These are phyloP conservation scores for Leptinotarsa peninsularis DNA, from an alignment of 2,888 invertebrate species.

Conservation along the genomic window DNA sequence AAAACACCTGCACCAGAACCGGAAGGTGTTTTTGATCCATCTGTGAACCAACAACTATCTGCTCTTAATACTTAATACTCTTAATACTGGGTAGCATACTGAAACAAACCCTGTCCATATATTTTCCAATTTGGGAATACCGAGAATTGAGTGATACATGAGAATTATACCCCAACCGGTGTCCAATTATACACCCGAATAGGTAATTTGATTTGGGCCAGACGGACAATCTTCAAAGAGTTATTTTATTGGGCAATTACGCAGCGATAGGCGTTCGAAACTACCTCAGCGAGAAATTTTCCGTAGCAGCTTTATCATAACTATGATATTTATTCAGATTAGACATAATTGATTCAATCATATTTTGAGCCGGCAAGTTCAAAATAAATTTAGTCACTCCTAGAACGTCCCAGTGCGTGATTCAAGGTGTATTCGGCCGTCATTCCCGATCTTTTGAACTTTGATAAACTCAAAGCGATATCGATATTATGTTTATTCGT, in stretches of 20 bases:
- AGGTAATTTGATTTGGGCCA: not conserved
- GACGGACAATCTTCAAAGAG: not conserved
- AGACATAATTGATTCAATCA: slow-evolving; percentile 9
- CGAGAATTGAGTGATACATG: not conserved
- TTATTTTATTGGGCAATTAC: slow-evolving; percentile 3
- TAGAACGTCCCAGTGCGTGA: not conserved
- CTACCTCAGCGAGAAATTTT: slow-evolving; percentile 1
- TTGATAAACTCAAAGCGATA: not conserved
- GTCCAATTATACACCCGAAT: not conserved
- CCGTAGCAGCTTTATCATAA: not conserved
- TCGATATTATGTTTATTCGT: not conserved
- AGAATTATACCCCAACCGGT: not conserved
- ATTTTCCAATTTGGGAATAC: not conserved
- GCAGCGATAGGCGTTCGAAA: not conserved
- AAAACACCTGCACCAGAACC: too few relatives aligned
- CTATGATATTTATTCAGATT: slow-evolving; percentile 7
- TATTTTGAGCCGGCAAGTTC: not conserved
- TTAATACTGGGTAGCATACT: too few relatives aligned
- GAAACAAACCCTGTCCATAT: not conserved
- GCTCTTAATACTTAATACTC: too few relatives aligned
- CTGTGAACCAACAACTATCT: too few relatives aligned
- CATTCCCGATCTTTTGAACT: not conserved
- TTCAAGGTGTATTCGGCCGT: not conserved
- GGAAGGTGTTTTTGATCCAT: too few relatives aligned
- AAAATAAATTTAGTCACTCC: not conserved